Base-by-base conservation (phyloP, 92 coral and sea anemone species). In the Desmophyllum pertusum region DNA sequence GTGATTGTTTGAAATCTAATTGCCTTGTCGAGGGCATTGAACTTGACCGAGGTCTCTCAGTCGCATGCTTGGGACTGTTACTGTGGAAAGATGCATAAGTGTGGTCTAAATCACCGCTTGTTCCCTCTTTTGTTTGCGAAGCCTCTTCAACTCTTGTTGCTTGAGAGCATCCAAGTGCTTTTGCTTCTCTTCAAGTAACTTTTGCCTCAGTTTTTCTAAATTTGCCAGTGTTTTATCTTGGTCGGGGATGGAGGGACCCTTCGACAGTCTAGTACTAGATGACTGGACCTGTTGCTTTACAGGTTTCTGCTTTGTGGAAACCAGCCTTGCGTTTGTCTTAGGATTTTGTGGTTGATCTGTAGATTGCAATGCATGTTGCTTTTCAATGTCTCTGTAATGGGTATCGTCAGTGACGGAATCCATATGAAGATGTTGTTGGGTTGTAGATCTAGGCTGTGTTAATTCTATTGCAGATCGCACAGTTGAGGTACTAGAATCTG, bases 81-180 rank as follows among this genome's bases (percentile, higher is more conserved):
- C 45, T 70, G 6, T 40, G 65, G n/a, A 39, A 55, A 27, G 78
- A 55, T 13, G 68, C 55, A 55, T 55, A 40, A 27, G 68, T 19
- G n/a, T 53, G 79, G 14, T 41, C 79, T 52, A 37, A 41, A 42
- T 67, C 31, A 73, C 64, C 33, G 41, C 74, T 15, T 76, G 76
- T 17, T 61, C 86, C 71, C 41, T 79, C 42, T 80, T 81, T 35
- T 67, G 87, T 46, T 73, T 83, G 41, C 88, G 93, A 45, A 94
- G 85, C 80, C 98, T 76, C 69, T 89, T 76, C 50, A 94, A 53
- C 64, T 92, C 98, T 75, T 94, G 93, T 23, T 92, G 95, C 40
- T 88, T 92, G 51, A 94, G 84, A 23, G 77, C 35, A 46, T 72
- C 51, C 15, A 91, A 57, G 30, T 91, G 92, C 76, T 87, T 94